phyloP scores from a whole-genome alignment of 2,113 vertebrate genomes.

The Galbula dea region DNA sequence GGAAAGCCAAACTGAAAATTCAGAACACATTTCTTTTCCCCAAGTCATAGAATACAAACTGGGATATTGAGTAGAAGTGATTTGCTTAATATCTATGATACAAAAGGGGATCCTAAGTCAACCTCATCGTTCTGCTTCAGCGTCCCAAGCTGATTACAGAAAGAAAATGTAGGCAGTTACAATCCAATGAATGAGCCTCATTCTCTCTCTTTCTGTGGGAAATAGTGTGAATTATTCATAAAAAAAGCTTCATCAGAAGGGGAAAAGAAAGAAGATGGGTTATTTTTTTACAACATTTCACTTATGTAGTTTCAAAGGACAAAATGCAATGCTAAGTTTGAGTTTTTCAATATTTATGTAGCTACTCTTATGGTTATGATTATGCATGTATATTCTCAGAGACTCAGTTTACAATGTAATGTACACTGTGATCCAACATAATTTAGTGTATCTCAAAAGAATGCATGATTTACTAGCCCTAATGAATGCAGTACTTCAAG shows the following conservation, averaged over 20 bases:
- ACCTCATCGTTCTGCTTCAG: background rate
- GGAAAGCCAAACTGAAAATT: background rate
- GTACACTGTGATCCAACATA: constrained; percentile 20
- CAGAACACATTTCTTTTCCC: background rate
- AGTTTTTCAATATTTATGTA: background rate
- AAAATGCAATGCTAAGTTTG: background rate
- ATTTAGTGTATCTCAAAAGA: constrained; percentile 52
- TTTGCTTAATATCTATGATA: constrained; percentile 9
- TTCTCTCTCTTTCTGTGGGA: background rate
- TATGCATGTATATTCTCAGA: background rate
- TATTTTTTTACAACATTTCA: background rate
- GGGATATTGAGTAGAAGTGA: background rate
- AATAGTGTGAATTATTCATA: constrained; percentile 18
- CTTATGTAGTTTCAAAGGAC: background rate
- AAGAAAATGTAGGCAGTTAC: background rate
- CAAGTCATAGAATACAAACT: background rate
- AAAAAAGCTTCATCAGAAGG: background rate
- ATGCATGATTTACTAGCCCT: constrained; percentile 29
- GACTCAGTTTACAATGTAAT: constrained; percentile 27
- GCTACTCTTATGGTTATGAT: background rate
- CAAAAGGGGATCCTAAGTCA: background rate
- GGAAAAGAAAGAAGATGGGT: background rate
- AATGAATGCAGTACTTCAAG: constrained; percentile 38
- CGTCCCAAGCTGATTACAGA: constrained; percentile 4
- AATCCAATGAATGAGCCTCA: background rate